phyloP scores from a whole-genome alignment of 2,888 invertebrate genomes.

The Thelaira solivaga region DNA sequence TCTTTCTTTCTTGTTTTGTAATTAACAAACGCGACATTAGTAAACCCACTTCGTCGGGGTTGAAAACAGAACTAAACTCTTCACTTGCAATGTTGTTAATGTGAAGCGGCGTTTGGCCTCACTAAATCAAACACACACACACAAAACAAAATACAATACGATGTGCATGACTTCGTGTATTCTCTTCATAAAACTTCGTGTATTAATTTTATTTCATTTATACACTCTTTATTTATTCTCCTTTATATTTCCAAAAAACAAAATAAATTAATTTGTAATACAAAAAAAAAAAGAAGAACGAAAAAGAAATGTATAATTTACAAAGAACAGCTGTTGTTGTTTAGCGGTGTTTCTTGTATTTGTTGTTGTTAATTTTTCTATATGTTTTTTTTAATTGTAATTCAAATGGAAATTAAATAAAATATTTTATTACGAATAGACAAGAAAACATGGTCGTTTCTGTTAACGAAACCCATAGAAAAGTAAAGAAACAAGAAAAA shows the following conservation, averaged over 20 bases:
- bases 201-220: slow-evolving; percentile 25
- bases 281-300: neutral
- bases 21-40: slow-evolving; percentile 52
- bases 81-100: slow-evolving; percentile 61
- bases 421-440: slow-evolving; percentile 3
- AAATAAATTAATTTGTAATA: no score
- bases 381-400: slow-evolving; percentile 20
- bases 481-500: no score
- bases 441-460: slow-evolving; percentile 28
- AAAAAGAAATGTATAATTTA: slow-evolving; percentile 4
- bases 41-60: slow-evolving; percentile 65
- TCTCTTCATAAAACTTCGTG: slow-evolving; percentile 56
- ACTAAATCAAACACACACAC: slow-evolving; percentile 30
- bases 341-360: slow-evolving; percentile 58
- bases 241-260: slow-evolving; percentile 54
- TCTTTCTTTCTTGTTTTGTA: slow-evolving; percentile 49
- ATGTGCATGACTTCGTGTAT: slow-evolving; percentile 44
- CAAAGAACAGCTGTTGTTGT: slow-evolving; percentile 60
- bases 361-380: no score
- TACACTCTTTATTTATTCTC: slow-evolving; percentile 56
- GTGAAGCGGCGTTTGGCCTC: slow-evolving; percentile 56
- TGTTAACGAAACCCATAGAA: no score
- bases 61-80: slow-evolving; percentile 67
- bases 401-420: neutral
- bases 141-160: slow-evolving; percentile 26